phyloP scores from a whole-genome alignment of 2,797 vertebrate species.

The Holocentrus rufus region DNA sequence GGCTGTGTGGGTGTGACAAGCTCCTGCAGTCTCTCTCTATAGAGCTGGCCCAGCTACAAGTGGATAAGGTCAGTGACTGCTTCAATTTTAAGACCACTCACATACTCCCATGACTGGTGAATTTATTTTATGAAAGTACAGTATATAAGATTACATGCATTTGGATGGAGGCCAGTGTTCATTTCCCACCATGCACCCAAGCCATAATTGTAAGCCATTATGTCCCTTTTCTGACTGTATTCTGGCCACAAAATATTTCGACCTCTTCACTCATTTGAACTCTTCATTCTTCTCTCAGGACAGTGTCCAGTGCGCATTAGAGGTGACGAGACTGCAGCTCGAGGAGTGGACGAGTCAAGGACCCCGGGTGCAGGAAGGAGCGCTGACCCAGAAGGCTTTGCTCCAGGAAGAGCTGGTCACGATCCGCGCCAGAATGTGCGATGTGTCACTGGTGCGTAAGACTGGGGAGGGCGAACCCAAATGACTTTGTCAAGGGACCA shows the following conservation, averaged over 20 bases:
- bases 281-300: slow-evolving; percentile 75
- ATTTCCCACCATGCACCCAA: too few species aligned
- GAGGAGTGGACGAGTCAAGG: slow-evolving; percentile 81
- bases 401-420: slow-evolving; percentile 92
- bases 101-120: neutral
- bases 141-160: too few species aligned
- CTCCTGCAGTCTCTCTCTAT: slow-evolving; percentile 85
- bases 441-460: slow-evolving; percentile 83
- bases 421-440: slow-evolving; percentile 88
- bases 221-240: too few species aligned
- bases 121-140: neutral
- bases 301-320: slow-evolving; percentile 86
- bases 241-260: neutral
- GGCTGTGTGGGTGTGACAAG: slow-evolving; percentile 91
- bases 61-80: slow-evolving; percentile 85
- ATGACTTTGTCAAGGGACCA: neutral
- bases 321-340: slow-evolving; percentile 85
- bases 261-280: neutral
- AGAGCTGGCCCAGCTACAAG: slow-evolving; percentile 84
- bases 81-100: neutral
- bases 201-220: too few species aligned
- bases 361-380: slow-evolving; percentile 76
- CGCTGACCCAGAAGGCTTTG: slow-evolving; percentile 84
- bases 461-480: neutral
- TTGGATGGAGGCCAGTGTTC: too few species aligned